Evolutionary conservation across 2,797 vertebrate genomes (phyloP).

Genomic region (Lerista edwardsae): DNA sequence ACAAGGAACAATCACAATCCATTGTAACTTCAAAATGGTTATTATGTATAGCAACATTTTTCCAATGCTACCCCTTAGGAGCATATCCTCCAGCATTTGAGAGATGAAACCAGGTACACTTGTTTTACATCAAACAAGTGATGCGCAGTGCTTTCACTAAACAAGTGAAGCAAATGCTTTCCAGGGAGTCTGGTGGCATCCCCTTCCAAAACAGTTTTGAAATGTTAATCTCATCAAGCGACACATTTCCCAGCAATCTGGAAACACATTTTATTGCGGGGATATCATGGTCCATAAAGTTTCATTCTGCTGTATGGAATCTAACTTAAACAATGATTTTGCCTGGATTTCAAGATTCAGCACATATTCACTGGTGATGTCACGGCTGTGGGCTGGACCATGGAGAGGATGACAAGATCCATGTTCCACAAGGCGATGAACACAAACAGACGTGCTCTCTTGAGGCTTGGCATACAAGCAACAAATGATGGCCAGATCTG

Average conservation of each 20-base stretch:
- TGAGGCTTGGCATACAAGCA: too few species aligned
- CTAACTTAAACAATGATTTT: neutral
- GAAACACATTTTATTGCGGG: slow-evolving; percentile 9
- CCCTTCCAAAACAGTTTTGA: slow-evolving; percentile 26
- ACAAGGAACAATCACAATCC: neutral
- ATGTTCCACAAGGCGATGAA: too few species aligned
- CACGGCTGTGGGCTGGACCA: too few species aligned
- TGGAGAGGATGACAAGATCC: too few species aligned
- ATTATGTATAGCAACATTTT: slow-evolving; percentile 30
- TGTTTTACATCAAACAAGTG: slow-evolving; percentile 24
- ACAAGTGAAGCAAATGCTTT: slow-evolving; percentile 13
- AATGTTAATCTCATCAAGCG: slow-evolving; percentile 36
- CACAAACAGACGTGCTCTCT: too few species aligned
- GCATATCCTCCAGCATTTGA: slow-evolving; percentile 30
- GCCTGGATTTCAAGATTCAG: neutral
- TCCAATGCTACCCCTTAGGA: slow-evolving; percentile 39
- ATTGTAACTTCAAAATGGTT: slow-evolving; percentile 26
- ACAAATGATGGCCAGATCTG: too few species aligned
- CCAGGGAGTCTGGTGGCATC: slow-evolving; percentile 19
- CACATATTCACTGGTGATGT: too few species aligned
- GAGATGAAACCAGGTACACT: slow-evolving; percentile 29
- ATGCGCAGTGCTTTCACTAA: slow-evolving; percentile 6
- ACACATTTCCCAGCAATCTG: neutral
- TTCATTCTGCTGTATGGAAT: neutral
- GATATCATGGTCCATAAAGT: neutral